Evolutionary conservation across 2,113 vertebrate species (phyloP), one percentile per base, ranked within the genome.

Genomic region (Marmota flaviventris): DNA sequence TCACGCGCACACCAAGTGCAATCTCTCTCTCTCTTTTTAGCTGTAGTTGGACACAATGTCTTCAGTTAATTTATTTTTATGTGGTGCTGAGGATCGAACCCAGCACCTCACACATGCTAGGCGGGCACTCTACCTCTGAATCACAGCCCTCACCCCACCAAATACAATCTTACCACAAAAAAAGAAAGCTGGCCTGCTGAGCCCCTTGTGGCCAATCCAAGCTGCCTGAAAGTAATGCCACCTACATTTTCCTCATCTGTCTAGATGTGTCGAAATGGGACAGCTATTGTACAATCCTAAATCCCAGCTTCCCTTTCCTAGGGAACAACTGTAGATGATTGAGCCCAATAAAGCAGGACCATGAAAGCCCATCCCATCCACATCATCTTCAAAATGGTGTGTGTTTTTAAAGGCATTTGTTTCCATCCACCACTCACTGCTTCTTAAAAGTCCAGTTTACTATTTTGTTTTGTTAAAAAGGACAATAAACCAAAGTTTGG

Each of bases 401-500:
- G 10, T 70, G 72, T 88, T 90, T 92, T n/a, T 81, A 84, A 95
- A 91, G 81, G 5, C 67, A 67, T 82, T 70, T 72, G 56, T 86
- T 94, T 67, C 67, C 12, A 56, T 13, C 24, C 34, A 42, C 32
- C 24, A 20, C 69, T 79, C 70, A 8, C 22, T 76, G 70, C 39
- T 65, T 93, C 79, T 86, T 73, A 72, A 83, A 93, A 70, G 87
- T 79, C n/a, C 85, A 83, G 69, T 96, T 96, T 42, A 90, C 63
- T 77, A 86, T n/a, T 87, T 56, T 29, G 48, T 63, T 81, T 78
- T 81, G 87, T 91, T 92, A 70, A 61, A 76, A 86, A 85, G 53
- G 87, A 94, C 67, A 77, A 89, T 69, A 88, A 93, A 97, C 85
- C 93, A 95, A 96, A 97, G 82, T 95, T 93, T 73, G n/a, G 34